phyloP scores from a whole-genome alignment of 2,888 invertebrate species.

The Drosophila nr. fundita region DNA sequence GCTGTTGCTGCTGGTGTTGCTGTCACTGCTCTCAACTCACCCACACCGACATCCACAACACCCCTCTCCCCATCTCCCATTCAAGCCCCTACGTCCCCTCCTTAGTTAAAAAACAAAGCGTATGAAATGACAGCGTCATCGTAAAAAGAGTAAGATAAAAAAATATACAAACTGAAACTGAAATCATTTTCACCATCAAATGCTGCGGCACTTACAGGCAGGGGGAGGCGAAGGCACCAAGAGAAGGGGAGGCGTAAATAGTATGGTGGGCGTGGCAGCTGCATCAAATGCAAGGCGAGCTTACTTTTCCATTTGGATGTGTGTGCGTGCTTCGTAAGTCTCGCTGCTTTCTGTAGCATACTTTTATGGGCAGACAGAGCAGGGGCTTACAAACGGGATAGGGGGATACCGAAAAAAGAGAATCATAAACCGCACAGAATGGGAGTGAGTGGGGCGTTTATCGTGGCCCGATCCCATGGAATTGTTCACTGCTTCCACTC shows the following conservation, averaged over 20 bases:
- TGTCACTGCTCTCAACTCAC: slow-evolving; percentile 38
- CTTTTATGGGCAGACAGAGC: slow-evolving; percentile 68
- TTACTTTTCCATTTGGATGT: slow-evolving; percentile 48
- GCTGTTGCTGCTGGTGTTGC: slow-evolving; percentile 52
- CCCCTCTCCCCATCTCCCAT: neutral
- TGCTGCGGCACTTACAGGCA: slow-evolving; percentile 40
- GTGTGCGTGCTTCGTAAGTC: slow-evolving; percentile 47
- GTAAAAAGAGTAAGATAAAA: slow-evolving; percentile 48
- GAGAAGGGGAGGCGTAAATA: slow-evolving; percentile 27
- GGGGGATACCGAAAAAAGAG: neutral
- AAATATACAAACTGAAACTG: slow-evolving; percentile 56
- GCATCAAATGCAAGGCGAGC: slow-evolving; percentile 59
- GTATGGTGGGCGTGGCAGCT: slow-evolving; percentile 62
- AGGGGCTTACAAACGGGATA: neutral
- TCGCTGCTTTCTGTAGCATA: slow-evolving; percentile 58
- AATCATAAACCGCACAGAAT: neutral
- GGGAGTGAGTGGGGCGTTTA: slow-evolving; percentile 36
- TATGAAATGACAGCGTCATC: slow-evolving; percentile 74
- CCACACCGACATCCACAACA: slow-evolving; percentile 24
- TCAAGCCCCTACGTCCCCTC: neutral
- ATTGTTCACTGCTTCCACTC: slow-evolving; percentile 20
- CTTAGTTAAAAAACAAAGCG: slow-evolving; percentile 68
- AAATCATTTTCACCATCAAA: slow-evolving; percentile 76
- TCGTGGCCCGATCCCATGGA: slow-evolving; percentile 44
- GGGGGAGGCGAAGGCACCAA: neutral